phyloP scores from a whole-genome alignment of 2,888 invertebrate genomes.

The Eretmocerus hayati region DNA sequence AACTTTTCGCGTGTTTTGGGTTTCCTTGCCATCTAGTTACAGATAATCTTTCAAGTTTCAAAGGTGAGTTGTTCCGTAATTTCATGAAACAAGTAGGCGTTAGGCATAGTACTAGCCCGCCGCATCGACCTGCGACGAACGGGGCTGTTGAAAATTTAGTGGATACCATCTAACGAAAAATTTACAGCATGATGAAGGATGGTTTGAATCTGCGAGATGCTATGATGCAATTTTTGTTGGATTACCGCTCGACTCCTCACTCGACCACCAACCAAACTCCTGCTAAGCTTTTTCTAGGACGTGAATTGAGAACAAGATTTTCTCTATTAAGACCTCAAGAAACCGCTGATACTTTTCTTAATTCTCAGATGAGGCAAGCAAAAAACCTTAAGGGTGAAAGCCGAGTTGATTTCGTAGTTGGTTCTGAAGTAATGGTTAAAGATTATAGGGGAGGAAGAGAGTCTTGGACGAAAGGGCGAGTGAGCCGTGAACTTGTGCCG shows the following conservation, averaged over 20 bases:
- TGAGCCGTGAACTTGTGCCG: too few species aligned
- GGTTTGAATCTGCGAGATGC: background rate
- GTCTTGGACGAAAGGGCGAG: background rate
- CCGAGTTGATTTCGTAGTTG: background rate
- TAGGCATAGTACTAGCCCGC: background rate
- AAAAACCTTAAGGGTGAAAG: conserved; percentile 6
- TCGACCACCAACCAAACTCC: conserved; percentile 16
- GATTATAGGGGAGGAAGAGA: background rate
- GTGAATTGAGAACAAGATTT: conserved; percentile 18
- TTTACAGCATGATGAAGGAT: background rate
- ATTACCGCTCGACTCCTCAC: conserved; percentile 21
- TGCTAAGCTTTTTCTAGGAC: conserved; percentile 7
- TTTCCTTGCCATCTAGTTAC: background rate
- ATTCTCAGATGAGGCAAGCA: conserved; percentile 8
- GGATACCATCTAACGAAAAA: background rate
- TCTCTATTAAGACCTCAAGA: conserved; percentile 12
- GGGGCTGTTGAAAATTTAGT: background rate
- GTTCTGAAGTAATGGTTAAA: conserved; percentile 5
- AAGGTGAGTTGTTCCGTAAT: background rate
- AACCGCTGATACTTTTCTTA: background rate
- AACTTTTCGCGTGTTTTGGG: background rate
- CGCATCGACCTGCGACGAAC: too few species aligned
- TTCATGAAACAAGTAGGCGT: background rate
- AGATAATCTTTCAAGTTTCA: background rate
- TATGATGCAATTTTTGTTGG: too few species aligned